Percentiles rank a stretch among this genome's conserved stretches.
Conservation (phyloP, 2,888 invertebrate species). For the Phymatocera aterrima region DNA sequence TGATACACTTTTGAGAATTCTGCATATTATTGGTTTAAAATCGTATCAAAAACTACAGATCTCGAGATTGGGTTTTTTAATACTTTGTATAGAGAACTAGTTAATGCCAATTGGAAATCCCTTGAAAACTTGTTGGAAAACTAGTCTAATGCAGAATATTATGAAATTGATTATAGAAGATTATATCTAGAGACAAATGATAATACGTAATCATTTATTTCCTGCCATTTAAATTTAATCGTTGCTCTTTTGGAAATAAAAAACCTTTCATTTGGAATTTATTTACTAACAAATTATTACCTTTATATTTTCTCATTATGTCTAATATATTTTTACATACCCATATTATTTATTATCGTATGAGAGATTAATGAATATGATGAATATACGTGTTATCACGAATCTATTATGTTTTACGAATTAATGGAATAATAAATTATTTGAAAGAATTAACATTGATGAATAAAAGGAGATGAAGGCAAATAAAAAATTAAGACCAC, state of each 20-base stretch:
- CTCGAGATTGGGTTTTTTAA: too few relatives aligned
- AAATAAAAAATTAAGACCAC: neutral
- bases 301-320: neutral
- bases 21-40: neutral
- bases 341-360: neutral
- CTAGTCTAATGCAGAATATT: neutral
- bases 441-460: neutral
- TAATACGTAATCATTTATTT: neutral
- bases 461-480: neutral
- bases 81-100: conserved; percentile 27
- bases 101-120: conserved; percentile 16
- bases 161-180: neutral
- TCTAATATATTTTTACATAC: neutral
- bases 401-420: neutral
- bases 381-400: conserved; percentile 9
- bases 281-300: neutral
- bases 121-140: neutral
- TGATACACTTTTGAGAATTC: neutral
- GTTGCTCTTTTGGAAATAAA: neutral
- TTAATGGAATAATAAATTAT: conserved; percentile 5
- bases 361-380: conserved; percentile 1
- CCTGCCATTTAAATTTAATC: neutral
- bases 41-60: too few relatives aligned
- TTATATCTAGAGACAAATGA: neutral
- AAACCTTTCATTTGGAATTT: neutral